Conservation (phyloP, 1,140 invertebrate genomes). For the Pectinophora gossypiella region DNA sequence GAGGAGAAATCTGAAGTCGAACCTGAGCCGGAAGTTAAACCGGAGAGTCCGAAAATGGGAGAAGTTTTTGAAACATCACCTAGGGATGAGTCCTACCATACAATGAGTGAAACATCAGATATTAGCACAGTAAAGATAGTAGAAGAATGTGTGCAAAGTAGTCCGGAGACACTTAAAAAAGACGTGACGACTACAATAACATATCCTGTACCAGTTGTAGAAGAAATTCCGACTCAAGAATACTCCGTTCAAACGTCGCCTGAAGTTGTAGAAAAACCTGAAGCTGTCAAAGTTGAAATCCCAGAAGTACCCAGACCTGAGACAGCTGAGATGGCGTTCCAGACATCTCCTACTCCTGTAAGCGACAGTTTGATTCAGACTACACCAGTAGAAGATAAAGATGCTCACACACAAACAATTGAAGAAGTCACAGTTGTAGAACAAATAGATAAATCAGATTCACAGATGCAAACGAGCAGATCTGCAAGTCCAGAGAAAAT, state of each 20-base stretch:
- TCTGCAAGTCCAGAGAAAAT: conserved; percentile 41
- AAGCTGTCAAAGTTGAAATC: conserved; percentile 56
- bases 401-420: conserved; percentile 49
- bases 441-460: conserved; percentile 41
- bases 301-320: conserved; percentile 42
- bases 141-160: conserved; percentile 76
- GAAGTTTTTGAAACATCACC: conserved; percentile 49
- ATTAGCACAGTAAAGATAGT: conserved; percentile 78
- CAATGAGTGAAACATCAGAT: conserved; percentile 76
- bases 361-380: conserved; percentile 74
- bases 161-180: conserved; percentile 60
- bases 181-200: conserved; percentile 72
- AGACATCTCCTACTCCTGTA: conserved; percentile 74
- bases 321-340: conserved; percentile 74
- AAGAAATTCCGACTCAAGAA: conserved; percentile 72
- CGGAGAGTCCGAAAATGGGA: conserved; percentile 41
- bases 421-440: conserved; percentile 30
- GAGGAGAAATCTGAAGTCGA: conserved; percentile 15
- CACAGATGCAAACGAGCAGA: conserved; percentile 56
- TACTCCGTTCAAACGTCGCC: conserved; percentile 79
- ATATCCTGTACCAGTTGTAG: conserved; percentile 76
- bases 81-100: conserved; percentile 75
- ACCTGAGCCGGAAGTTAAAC: conserved; percentile 25
- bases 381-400: conserved; percentile 62
- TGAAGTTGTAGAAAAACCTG: conserved; percentile 53